These are phyloP conservation scores for Cecropterus lyciades DNA, from an alignment of 1,140 invertebrate species.

Conservation along the genomic window DNA sequence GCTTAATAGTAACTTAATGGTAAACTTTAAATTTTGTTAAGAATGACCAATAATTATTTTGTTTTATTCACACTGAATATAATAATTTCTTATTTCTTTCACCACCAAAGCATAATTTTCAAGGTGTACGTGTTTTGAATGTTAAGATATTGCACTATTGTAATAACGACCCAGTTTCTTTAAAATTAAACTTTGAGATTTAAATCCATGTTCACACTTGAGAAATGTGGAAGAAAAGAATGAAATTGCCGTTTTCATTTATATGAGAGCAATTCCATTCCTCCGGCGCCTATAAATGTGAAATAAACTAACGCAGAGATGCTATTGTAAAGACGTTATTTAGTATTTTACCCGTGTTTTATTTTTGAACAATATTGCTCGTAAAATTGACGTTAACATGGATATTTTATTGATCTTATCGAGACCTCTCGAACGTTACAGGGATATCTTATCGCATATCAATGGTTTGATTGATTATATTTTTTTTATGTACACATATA, in stretches of 20 bases:
- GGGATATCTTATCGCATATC: constrained; percentile 17
- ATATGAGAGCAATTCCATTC: constrained; percentile 18
- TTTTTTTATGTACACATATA: constrained; percentile 28
- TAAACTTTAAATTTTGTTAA: too few species aligned
- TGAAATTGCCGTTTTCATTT: constrained; percentile 35
- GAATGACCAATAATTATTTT: too few species aligned
- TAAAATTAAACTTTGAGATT: constrained; percentile 26
- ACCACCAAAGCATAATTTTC: neutral
- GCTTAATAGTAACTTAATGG: too few species aligned
- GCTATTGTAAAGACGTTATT: constrained; percentile 35
- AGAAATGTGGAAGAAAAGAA: constrained; percentile 30
- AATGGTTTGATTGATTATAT: constrained; percentile 31
- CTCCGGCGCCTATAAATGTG: constrained; percentile 22
- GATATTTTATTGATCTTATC: constrained; percentile 40
- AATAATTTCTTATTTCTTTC: too few species aligned
- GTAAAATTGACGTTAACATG: constrained; percentile 38
- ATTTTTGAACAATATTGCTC: constrained; percentile 38
- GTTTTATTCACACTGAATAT: too few species aligned
- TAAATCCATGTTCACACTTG: constrained; percentile 17
- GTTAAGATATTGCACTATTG: neutral
- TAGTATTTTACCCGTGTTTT: constrained; percentile 27
- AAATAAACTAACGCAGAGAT: constrained; percentile 31
- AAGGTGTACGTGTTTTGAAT: neutral
- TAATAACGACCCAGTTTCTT: constrained; percentile 1
- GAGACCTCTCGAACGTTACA: constrained; percentile 7